Conservation (phyloP, 2,888 invertebrate genomes). For the Chrysolina haemoptera region DNA sequence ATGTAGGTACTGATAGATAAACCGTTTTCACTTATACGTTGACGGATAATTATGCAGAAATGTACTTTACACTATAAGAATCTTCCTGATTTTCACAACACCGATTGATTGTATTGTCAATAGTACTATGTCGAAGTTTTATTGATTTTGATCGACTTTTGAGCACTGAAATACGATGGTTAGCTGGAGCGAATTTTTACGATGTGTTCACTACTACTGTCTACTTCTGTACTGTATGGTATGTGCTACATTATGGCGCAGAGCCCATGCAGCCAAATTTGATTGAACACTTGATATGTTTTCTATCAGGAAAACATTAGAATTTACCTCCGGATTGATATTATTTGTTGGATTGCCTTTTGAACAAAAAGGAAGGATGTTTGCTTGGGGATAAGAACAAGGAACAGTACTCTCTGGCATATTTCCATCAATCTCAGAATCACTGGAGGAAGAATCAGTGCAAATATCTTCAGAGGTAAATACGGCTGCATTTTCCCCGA, state of each 20-base stretch:
- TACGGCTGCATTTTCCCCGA: conserved; percentile 14
- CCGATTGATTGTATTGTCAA: background rate
- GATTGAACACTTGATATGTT: conserved; percentile 12
- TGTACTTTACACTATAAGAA: background rate
- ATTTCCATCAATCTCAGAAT: conserved; percentile 15
- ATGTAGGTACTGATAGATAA: background rate
- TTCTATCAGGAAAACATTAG: background rate
- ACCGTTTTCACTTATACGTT: background rate
- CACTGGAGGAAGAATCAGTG: conserved; percentile 18
- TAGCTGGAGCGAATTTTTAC: background rate
- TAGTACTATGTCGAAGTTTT: background rate
- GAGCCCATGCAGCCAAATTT: conserved; percentile 23
- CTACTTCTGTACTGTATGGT: too few species aligned
- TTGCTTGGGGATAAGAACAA: conserved; percentile 5
- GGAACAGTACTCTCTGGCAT: background rate
- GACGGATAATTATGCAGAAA: background rate
- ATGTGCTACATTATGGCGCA: conserved; percentile 25
- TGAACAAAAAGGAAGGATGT: background rate
- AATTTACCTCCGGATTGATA: background rate
- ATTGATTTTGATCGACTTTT: background rate
- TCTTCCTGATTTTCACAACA: background rate
- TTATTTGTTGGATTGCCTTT: background rate
- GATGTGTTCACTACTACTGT: background rate
- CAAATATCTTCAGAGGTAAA: background rate
- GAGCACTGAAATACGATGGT: background rate